Evolutionary conservation across 2,888 invertebrate genomes (phyloP).

Genomic region (Drosophila formosana): DNA sequence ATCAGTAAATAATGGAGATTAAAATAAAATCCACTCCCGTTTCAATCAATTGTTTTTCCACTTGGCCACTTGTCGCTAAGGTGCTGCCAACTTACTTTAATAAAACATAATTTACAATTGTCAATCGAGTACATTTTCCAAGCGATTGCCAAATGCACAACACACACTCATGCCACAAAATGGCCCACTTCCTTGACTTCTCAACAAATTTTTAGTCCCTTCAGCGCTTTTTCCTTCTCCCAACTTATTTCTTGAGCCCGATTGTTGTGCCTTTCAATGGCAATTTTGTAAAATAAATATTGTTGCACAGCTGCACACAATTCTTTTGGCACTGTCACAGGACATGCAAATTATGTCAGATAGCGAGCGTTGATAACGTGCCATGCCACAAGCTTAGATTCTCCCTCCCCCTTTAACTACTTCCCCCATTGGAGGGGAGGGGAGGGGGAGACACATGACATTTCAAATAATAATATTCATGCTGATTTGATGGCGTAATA

Average conservation of each 20-base stretch:
- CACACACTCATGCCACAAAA: constrained; percentile 7
- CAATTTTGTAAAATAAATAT: constrained; percentile 68
- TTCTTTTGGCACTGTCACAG: constrained; percentile 33
- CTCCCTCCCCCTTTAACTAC: constrained; percentile 10
- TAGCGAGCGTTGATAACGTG: constrained; percentile 60
- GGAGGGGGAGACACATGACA: constrained; percentile 51
- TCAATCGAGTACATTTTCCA: constrained; percentile 4
- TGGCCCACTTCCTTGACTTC: constrained; percentile 8
- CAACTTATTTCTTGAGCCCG: background rate
- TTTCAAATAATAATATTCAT: constrained; percentile 76
- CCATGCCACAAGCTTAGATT: constrained; percentile 60
- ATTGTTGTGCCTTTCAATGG: constrained; percentile 37
- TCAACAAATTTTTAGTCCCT: background rate
- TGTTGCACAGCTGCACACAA: constrained; percentile 52
- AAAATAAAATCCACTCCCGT: no score
- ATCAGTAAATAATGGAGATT: no score
- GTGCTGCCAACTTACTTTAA: constrained; percentile 6
- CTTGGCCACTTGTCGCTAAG: background rate
- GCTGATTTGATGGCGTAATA: constrained; percentile 73
- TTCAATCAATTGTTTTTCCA: background rate
- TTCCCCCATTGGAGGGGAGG: background rate
- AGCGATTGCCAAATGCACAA: constrained; percentile 4
- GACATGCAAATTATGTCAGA: constrained; percentile 74
- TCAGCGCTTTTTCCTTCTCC: background rate
- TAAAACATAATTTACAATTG: background rate